Base-by-base conservation (phyloP, 1,140 invertebrate species). In the Eueides isabella region DNA sequence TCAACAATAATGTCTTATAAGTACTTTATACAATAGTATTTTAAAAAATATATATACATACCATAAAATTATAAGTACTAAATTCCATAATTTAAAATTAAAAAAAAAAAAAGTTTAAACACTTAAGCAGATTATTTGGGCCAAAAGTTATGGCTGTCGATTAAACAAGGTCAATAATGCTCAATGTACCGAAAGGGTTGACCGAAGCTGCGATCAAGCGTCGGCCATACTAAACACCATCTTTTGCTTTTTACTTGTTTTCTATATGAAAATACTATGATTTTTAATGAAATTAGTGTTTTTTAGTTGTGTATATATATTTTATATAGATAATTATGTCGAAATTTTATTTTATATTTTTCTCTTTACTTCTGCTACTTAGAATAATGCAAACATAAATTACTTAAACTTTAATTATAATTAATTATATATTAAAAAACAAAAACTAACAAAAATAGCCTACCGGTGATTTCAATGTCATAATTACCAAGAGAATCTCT, bases 101-200 rank as follows among this genome's bases (percentile, higher is more conserved):
- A n/a, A n/a, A n/a, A n/a, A n/a, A n/a, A n/a, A n/a, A n/a, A n/a
- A 26, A 55, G 26, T 23, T 55, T 55, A 55, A 55, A 55, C 23
- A 55, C 48, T 55, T 55, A 55, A 55, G 48, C 48, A 11, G 7
- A 23, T 55, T 55, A 26, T 55, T 55, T 55, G 48, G 48, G 48
- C 19, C 48, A 55, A 55, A 55, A 55, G 48, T 55, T 55, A 55
- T 55, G 11, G 48, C 48, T 23, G 55, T 67, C 66, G 66, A 67
- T 69, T 61, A 69, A 48, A 55, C 19, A 69, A 30, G 67, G 66
- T 67, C 66, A 67, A 67, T 69, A 69, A 48, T 33, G 67, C 44
- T 61, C 19, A 69, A 69, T 61, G 67, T 69, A 69, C 30, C 48
- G 67, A 69, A 67, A 69, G 67, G 67, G 67, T 69, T 69, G 67